Evolutionary conservation across 2,113 vertebrate species (phyloP).

Genomic region (Xiphophorus maculatus): DNA sequence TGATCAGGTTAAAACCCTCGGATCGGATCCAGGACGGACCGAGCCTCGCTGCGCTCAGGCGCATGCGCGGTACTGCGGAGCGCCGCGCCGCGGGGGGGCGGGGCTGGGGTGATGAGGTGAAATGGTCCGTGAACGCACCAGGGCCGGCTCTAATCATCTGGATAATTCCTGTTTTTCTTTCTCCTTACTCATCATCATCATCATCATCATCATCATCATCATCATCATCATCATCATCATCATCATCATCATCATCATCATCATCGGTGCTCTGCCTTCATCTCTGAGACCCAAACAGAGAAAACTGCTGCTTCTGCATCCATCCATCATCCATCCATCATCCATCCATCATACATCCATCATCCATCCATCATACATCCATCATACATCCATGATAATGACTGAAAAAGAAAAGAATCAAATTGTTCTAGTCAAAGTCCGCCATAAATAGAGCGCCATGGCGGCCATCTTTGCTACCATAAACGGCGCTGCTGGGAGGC

Average conservation of each 20-base stretch:
- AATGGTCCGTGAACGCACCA: conserved; percentile 39
- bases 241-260: neutral
- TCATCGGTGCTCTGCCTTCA: neutral
- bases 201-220: neutral
- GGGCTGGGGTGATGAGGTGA: neutral
- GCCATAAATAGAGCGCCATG: too few species aligned
- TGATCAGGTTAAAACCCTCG: too few species aligned
- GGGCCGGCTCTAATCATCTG: conserved; percentile 22
- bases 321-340: too few species aligned
- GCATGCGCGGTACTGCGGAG: conserved; percentile 1
- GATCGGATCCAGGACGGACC: too few species aligned
- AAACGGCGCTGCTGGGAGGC: too few species aligned
- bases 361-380: too few species aligned
- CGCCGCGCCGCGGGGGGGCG: conserved; percentile 21
- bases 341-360: too few species aligned
- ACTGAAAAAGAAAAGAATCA: too few species aligned
- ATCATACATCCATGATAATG: too few species aligned
- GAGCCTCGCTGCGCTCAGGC: conserved; percentile 2
- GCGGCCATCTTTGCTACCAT: too few species aligned
- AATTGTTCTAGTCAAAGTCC: too few species aligned
- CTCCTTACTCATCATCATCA: too few species aligned
- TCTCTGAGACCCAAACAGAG: neutral
- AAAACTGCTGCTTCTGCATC: neutral
- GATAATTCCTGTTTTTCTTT: conserved; percentile 24
- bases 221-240: neutral